Base-by-base conservation (phyloP, 2,797 vertebrate species). In the Liparis tanakae region DNA sequence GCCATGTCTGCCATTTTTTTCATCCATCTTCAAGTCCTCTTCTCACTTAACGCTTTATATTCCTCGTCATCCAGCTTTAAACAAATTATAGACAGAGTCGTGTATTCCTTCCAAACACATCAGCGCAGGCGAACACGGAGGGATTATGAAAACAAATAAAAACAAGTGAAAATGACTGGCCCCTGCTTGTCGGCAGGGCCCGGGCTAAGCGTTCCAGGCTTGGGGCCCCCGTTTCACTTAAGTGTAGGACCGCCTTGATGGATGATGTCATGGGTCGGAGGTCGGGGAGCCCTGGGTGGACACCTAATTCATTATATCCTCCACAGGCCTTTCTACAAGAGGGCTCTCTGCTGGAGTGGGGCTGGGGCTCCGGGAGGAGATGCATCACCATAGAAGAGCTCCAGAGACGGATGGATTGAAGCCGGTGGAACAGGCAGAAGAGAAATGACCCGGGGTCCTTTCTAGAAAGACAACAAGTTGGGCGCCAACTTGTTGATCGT, bases 301-400 rank as follows among this genome's bases (percentile, higher is more conserved):
- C 94, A 95, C 95, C 96, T 97, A 96, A 97, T 98, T 97, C 96
- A 98, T 98, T 98, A 97, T 96, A 97, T 95, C 95, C 96, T 96
- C 94, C 94, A 92, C 90, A 95, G 95, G 91, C 92, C 85, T 95
- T 94, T 95, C 94, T 94, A 93, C 91, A 95, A 93, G 92, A 91
- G 90, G 92, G 95, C 93, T 95, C 93, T 91, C 95, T 92, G 92
- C 93, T 90, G 95, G 96, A 96, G 94, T 94, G 94, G 88, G 88
- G 89, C 94, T 91, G 93, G 92, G 92, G 94, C 95, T 95, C 89
- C 81, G 93, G 94, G 94, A 95, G 92, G 93, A 94, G 94, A 97
- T 96, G 95, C 95, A 95, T 97, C 96, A 96, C 70, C 53, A 56
- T 13, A 39, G 66, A 89, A 41, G 85, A 88, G 87, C 86, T 85